Evolutionary conservation across 2,113 vertebrate genomes (phyloP).

Genomic region (Salvelinus sp.): DNA sequence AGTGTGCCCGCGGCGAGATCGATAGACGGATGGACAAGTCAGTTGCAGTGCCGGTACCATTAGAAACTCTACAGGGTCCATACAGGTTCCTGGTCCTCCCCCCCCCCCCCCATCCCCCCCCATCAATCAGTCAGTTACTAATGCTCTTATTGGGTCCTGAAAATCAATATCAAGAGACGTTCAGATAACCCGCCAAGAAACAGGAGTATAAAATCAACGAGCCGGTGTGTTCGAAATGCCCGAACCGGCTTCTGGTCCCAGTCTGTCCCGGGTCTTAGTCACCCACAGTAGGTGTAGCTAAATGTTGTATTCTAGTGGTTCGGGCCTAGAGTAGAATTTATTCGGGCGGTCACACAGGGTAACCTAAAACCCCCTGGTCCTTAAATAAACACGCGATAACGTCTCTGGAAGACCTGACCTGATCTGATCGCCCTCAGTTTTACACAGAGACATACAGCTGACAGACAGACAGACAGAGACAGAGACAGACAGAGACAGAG

Average conservation of each 20-base stretch:
- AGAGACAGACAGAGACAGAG: not conserved
- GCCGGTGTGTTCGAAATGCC: too few relatives aligned
- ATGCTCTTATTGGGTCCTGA: too few relatives aligned
- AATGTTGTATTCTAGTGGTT: too few relatives aligned
- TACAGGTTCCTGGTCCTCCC: not conserved
- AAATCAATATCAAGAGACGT: too few relatives aligned
- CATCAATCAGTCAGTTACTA: too few relatives aligned
- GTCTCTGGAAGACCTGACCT: too few relatives aligned
- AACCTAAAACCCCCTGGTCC: conserved; percentile 41
- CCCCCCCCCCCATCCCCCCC: too few relatives aligned
- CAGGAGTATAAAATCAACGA: too few relatives aligned
- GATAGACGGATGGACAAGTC: not conserved
- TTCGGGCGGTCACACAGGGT: conserved; percentile 12
- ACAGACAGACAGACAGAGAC: not conserved
- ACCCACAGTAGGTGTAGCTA: not conserved
- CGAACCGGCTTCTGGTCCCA: too few relatives aligned
- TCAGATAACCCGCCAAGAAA: too few relatives aligned
- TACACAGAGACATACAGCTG: not conserved
- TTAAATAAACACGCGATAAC: conserved; percentile 62
- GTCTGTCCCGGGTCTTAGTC: not conserved
- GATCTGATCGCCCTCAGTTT: conserved; percentile 31
- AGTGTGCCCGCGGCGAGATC: not conserved
- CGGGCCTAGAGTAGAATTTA: conserved; percentile 38
- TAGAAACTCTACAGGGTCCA: not conserved
- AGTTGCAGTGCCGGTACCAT: not conserved